Percentiles rank a stretch among this genome's conserved stretches.
Conservation (phyloP, 2,888 invertebrate genomes). For the Calameuta filiformis region DNA sequence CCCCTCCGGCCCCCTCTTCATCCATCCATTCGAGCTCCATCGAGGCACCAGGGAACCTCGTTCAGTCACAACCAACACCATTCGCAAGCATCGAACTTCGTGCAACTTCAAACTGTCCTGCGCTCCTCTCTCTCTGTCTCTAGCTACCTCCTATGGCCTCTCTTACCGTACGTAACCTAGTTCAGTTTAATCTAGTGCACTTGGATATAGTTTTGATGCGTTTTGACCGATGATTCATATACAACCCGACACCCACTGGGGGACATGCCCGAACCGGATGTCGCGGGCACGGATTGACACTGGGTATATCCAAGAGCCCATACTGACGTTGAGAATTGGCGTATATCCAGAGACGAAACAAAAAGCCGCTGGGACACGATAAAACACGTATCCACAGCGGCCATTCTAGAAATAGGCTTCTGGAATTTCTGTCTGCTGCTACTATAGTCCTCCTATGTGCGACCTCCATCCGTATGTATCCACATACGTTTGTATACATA, state of each 20-base stretch:
- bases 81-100: not conserved
- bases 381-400: conserved; percentile 21
- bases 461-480: too few relatives aligned
- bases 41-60: not conserved
- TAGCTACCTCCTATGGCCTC: not conserved
- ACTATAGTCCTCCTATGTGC: conserved; percentile 12
- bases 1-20: too few relatives aligned
- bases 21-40: not conserved
- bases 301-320: too few relatives aligned
- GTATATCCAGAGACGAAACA: conserved; percentile 37
- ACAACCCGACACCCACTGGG: too few relatives aligned
- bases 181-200: conserved; percentile 15
- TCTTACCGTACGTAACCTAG: conserved; percentile 25
- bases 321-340: conserved; percentile 20
- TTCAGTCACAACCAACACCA: not conserved
- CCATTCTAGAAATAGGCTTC: conserved; percentile 37
- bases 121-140: conserved; percentile 10
- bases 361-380: conserved; percentile 20
- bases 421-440: conserved; percentile 25
- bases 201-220: too few relatives aligned
- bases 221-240: too few relatives aligned
- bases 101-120: not conserved
- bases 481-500: too few relatives aligned
- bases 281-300: too few relatives aligned
- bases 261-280: too few relatives aligned